Evolutionary conservation across 1,140 invertebrate species (phyloP).

Genomic region (Sipha flava): DNA sequence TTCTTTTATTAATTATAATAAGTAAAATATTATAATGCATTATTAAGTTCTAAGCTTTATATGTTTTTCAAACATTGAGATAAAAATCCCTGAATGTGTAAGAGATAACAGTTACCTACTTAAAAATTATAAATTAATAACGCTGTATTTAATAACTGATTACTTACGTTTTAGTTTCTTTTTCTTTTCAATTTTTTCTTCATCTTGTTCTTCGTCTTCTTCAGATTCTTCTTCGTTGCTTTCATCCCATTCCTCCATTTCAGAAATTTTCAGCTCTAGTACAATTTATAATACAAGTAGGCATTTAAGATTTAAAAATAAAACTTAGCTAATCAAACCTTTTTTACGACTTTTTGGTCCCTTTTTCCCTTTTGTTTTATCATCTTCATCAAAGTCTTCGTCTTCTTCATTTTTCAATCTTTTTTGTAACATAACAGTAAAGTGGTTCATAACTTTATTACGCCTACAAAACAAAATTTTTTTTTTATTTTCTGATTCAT

Average conservation of each 20-base stretch:
- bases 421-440: constrained; percentile 85
- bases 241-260: constrained; percentile 89
- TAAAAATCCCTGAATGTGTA: no score
- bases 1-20: no score
- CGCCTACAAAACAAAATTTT: constrained; percentile 50
- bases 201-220: constrained; percentile 55
- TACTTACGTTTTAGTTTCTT: constrained; percentile 61
- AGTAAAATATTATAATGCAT: no score
- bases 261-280: constrained; percentile 72
- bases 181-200: constrained; percentile 55
- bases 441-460: constrained; percentile 91
- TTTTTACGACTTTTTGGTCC: constrained; percentile 36
- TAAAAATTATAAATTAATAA: no score
- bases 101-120: no score
- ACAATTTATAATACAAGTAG: neutral
- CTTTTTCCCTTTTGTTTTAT: constrained; percentile 54
- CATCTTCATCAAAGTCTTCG: constrained; percentile 63
- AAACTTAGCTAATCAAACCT: neutral
- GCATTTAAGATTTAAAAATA: neutral
- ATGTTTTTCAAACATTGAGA: no score
- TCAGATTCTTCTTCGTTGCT: constrained; percentile 64
- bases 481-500: no score
- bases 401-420: constrained; percentile 73
- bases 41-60: no score
- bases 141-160: neutral